Percentiles rank a stretch among this genome's conserved stretches.
Evolutionary conservation across 2,888 invertebrate genomes (phyloP).

Genomic region (Himalopsyche kuldschensis): DNA sequence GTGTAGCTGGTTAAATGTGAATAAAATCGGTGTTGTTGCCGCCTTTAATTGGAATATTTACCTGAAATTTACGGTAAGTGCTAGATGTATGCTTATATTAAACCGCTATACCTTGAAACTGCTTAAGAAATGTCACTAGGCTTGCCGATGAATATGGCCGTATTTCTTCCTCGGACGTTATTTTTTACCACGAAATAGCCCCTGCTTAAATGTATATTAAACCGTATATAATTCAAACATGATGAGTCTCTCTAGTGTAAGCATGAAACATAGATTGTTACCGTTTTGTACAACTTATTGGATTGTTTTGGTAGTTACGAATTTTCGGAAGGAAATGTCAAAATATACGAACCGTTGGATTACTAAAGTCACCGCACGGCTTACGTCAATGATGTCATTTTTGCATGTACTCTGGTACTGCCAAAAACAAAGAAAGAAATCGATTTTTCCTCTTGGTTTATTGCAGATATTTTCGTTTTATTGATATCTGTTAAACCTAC

Average conservation of each 20-base stretch:
- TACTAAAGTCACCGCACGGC: neutral
- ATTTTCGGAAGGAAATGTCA: neutral
- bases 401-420: neutral
- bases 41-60: slow-evolving; percentile 26
- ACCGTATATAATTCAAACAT: no score
- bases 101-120: neutral
- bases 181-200: neutral
- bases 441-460: neutral
- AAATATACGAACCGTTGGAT: neutral
- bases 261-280: no score
- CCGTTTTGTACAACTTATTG: no score
- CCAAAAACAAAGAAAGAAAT: neutral
- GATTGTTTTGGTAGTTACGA: neutral
- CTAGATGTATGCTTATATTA: neutral
- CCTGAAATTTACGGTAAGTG: slow-evolving; percentile 27
- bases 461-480: neutral
- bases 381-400: neutral
- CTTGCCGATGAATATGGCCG: slow-evolving; percentile 32
- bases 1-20: slow-evolving; percentile 31
- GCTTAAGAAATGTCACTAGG: slow-evolving; percentile 22
- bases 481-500: neutral
- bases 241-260: no score
- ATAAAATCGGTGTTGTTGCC: slow-evolving; percentile 30
- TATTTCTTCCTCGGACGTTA: neutral
- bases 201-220: neutral